These are phyloP conservation scores for Lepas anatifera DNA, from an alignment of 2,888 invertebrate species.

Conservation along the genomic window DNA sequence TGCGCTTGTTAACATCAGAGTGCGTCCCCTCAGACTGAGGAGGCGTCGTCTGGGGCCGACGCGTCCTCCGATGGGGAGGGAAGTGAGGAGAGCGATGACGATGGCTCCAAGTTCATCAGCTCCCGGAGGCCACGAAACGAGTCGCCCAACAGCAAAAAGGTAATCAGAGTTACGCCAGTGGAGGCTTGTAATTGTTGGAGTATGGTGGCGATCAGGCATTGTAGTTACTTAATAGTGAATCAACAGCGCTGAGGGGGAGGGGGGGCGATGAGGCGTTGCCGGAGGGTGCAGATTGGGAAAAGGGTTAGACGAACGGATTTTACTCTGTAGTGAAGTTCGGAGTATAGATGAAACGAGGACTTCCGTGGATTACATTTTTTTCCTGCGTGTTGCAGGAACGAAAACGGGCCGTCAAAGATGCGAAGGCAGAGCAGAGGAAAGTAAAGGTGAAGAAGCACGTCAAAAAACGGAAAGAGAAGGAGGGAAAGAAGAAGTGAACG, in stretches of 20 bases:
- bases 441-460: constrained; percentile 83
- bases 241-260: too few species aligned
- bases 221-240: too few species aligned
- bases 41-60: neutral
- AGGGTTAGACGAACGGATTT: too few species aligned
- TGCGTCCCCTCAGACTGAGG: too few species aligned
- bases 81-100: constrained; percentile 32
- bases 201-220: too few species aligned
- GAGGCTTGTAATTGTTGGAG: too few species aligned
- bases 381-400: constrained; percentile 42
- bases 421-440: constrained; percentile 76
- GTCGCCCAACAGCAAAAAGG: constrained; percentile 37
- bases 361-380: too few species aligned
- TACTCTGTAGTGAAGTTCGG: too few species aligned
- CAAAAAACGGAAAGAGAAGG: constrained; percentile 74
- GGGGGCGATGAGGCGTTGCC: too few species aligned
- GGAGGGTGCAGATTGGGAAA: too few species aligned
- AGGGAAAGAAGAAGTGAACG: constrained; percentile 29
- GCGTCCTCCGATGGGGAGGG: neutral
- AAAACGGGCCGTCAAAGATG: constrained; percentile 78
- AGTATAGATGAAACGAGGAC: too few species aligned
- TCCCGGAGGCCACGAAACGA: constrained; percentile 36
- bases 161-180: constrained; percentile 25
- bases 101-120: constrained; percentile 25
- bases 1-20: too few species aligned